Conservation (phyloP, 2,113 vertebrate genomes). For the Syrmaticus mikado region DNA sequence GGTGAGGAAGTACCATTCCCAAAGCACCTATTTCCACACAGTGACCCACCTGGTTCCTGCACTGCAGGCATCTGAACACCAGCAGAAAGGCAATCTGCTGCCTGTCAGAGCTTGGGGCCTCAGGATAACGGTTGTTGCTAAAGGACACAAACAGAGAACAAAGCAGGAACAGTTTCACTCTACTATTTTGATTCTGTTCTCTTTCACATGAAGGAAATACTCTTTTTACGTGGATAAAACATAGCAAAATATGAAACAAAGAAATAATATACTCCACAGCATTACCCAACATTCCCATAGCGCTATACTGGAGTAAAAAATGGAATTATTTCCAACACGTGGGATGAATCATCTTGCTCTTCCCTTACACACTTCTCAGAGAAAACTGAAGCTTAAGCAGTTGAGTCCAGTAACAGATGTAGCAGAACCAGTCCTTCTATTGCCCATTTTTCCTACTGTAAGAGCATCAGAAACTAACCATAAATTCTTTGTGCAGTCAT, state of each 20-base stretch:
- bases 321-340: neutral
- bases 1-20: neutral
- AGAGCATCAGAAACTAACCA: neutral
- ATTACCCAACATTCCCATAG: neutral
- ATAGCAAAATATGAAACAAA: neutral
- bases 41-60: neutral
- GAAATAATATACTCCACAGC: neutral
- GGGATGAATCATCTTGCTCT: neutral
- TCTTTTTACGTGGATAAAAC: neutral
- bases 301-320: neutral
- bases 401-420: neutral
- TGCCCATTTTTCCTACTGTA: neutral
- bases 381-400: neutral
- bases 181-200: neutral
- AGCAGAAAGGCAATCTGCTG: neutral
- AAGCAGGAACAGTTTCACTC: neutral
- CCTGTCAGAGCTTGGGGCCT: neutral
- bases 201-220: neutral
- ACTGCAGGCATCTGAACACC: rapidly evolving
- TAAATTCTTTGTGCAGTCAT: neutral
- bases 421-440: neutral
- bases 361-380: neutral
- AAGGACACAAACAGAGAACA: neutral
- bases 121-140: neutral
- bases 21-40: rapidly evolving